Evolutionary conservation across 2,888 invertebrate genomes (phyloP).

Genomic region (Acanthopleura granulata): DNA sequence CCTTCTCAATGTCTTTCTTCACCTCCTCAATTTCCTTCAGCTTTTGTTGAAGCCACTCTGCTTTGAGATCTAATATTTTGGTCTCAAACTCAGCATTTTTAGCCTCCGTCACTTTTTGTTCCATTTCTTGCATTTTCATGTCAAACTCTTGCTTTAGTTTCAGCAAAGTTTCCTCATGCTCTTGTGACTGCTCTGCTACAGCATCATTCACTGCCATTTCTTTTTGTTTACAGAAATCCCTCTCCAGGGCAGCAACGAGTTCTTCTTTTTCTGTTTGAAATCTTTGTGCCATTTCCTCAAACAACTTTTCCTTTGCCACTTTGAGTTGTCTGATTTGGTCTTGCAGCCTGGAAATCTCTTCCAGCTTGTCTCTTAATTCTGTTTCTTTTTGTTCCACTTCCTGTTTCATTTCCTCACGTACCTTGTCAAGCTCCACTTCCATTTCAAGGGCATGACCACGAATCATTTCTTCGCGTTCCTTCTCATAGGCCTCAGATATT

Average conservation of each 20-base stretch:
- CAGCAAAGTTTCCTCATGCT: constrained; percentile 26
- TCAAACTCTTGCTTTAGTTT: constrained; percentile 3
- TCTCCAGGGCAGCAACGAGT: constrained; percentile 37
- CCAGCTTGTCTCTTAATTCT: constrained; percentile 50
- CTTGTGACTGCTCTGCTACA: constrained; percentile 74
- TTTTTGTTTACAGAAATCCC: constrained; percentile 46
- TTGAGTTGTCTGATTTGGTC: constrained; percentile 28
- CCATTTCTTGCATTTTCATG: constrained; percentile 32
- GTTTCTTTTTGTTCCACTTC: constrained; percentile 52
- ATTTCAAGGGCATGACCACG: constrained; percentile 41
- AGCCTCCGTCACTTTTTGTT: constrained; percentile 27
- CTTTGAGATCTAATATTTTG: constrained; percentile 35
- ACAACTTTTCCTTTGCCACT: constrained; percentile 34
- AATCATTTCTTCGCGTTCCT: constrained; percentile 72
- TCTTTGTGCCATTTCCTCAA: constrained; percentile 33
- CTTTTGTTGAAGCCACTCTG: constrained; percentile 34
- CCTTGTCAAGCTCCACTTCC: constrained; percentile 50
- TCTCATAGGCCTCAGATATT: constrained; percentile 65
- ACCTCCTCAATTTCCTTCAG: constrained; percentile 25
- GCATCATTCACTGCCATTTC: constrained; percentile 78
- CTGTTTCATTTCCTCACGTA: constrained; percentile 42
- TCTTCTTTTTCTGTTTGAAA: constrained; percentile 45
- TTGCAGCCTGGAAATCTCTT: constrained; percentile 65
- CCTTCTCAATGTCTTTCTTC: constrained; percentile 30
- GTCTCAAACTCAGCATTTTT: constrained; percentile 32